Evolutionary conservation across 2,797 vertebrate species (phyloP), one percentile per base, ranked within the genome.

Genomic region (Neomorphus geoffroyi): DNA sequence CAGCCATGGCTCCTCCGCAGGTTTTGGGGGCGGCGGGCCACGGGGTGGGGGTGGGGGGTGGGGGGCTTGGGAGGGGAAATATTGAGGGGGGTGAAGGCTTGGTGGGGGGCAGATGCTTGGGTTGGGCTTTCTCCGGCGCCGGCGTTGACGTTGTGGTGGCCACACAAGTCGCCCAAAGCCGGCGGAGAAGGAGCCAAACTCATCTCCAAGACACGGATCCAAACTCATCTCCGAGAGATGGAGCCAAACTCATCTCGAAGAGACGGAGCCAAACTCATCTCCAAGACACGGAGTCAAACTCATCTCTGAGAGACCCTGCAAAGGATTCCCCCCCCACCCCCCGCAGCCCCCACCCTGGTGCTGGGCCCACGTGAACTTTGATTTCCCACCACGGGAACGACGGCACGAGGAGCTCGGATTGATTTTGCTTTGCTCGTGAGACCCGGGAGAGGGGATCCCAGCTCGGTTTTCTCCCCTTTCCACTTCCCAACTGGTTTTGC

Each of bases 341-440:
- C n/a, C n/a, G n/a, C n/a, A n/a, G n/a, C n/a, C n/a, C n/a, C n/a
- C n/a, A n/a, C n/a, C n/a, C n/a, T n/a, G n/a, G n/a, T n/a, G n/a
- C n/a, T n/a, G n/a, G n/a, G n/a, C 27, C 54, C 41, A 2, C 6
- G 0, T 2, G 30, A 26, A 26, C 28, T 54, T 8, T 2, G 23
- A 33, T 19, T 64, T 46, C 43, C 62, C 69, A 45, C 43, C 56
- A 19, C 2, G 51, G 81, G 35, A 58, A 28, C 3, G 7, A 30
- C 71, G 7, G 3, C 21, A 17, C 30, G 11, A 21, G 35, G 53
- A 26, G 21, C 43, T 48, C 33, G 19, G 6, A 23, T 41, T 24
- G 9, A 30, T 51, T 62, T 35, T 3, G 7, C 13, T 74, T 62
- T 39, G 33, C 0, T 1, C 18, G 1, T 11, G 41, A 26, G 27